phyloP scores from a whole-genome alignment of 2,797 vertebrate species.

The Scolopax rusticola region DNA sequence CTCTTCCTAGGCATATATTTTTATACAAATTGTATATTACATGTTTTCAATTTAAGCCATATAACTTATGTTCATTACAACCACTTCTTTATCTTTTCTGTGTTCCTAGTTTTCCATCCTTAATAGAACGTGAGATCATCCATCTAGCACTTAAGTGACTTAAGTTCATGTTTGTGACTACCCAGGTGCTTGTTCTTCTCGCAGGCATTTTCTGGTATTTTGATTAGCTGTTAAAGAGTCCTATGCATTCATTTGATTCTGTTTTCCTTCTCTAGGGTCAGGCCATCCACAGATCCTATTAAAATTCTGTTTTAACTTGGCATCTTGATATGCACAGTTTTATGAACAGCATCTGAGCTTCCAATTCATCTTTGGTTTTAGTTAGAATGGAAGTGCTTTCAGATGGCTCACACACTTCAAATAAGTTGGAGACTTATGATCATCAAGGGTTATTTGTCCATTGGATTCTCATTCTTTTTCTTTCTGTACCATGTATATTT shows the following conservation, averaged over 20 bases:
- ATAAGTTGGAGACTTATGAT: background rate
- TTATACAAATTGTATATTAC: accelerated
- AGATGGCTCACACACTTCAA: background rate
- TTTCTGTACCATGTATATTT: background rate
- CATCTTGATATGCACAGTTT: background rate
- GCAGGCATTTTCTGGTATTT: background rate
- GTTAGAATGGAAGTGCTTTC: constrained; percentile 10
- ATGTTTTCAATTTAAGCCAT: background rate
- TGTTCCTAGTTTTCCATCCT: background rate
- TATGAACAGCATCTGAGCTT: background rate
- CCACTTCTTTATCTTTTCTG: background rate
- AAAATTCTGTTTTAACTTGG: constrained; percentile 34
- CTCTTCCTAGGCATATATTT: background rate
- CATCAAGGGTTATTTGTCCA: background rate
- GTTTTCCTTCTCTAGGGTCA: background rate
- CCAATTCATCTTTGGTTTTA: background rate
- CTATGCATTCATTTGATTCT: background rate
- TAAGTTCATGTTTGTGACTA: background rate
- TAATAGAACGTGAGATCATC: background rate
- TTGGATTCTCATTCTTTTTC: background rate
- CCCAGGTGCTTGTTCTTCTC: background rate
- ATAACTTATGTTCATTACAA: background rate
- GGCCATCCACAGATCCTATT: background rate
- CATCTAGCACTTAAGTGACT: background rate
- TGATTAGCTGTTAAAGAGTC: background rate